Conservation (phyloP, 1,140 invertebrate species). For the Zaprionus ghesquierei region DNA sequence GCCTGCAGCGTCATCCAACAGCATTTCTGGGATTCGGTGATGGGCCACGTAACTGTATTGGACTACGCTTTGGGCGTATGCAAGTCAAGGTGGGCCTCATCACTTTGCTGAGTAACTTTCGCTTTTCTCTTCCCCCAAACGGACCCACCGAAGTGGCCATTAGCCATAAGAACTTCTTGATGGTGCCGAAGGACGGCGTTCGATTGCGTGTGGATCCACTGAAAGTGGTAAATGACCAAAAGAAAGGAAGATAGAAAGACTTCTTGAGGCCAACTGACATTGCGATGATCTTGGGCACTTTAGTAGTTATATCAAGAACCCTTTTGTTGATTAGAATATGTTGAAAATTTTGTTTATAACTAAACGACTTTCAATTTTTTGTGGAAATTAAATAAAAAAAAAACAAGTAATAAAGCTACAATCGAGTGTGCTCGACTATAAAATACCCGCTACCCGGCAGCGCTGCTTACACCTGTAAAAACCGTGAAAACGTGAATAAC, state of each 20-base stretch:
- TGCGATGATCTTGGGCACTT: not conserved
- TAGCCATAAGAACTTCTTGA: conserved; percentile 68
- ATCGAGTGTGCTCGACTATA: too few species aligned
- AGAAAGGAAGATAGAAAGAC: not conserved
- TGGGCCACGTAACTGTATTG: conserved; percentile 87
- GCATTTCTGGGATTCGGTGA: conserved; percentile 88
- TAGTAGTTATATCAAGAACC: too few species aligned
- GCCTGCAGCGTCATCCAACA: conserved; percentile 18
- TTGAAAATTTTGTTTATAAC: too few species aligned
- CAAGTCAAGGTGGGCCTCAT: conserved; percentile 62
- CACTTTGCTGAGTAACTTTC: conserved; percentile 57
- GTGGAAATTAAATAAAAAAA: too few species aligned
- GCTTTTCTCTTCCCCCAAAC: conserved; percentile 49
- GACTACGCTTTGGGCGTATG: conserved; percentile 73
- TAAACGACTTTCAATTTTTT: too few species aligned
- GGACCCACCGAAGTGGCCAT: conserved; percentile 53
- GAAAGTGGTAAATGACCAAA: not conserved
- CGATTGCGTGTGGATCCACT: conserved; percentile 33
- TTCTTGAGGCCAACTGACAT: not conserved
- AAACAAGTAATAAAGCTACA: too few species aligned
- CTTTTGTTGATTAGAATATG: too few species aligned
- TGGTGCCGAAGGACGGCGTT: conserved; percentile 61
- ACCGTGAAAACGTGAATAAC: too few species aligned
- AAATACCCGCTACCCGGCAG: too few species aligned
- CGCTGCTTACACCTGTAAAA: too few species aligned